These are phyloP conservation scores for Eutrigla gurnardus DNA, from an alignment of 2,797 vertebrate genomes.

Conservation along the genomic window DNA sequence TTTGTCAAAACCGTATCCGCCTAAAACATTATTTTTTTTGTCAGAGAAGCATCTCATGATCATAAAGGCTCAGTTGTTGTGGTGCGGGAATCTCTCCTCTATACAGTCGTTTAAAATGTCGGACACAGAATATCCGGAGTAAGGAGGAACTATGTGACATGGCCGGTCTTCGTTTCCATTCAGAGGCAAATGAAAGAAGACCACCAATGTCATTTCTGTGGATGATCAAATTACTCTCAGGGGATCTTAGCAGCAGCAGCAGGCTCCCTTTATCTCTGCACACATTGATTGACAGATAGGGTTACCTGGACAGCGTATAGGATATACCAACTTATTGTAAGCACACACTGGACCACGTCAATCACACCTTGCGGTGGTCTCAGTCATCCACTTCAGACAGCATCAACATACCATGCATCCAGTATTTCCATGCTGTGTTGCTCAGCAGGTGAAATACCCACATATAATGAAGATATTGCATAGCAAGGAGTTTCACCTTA, in stretches of 20 bases:
- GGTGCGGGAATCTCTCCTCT: constrained; percentile 84
- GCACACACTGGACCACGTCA: constrained; percentile 56
- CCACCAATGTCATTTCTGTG: constrained; percentile 81
- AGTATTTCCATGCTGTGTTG: constrained; percentile 54
- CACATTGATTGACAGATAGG: constrained; percentile 74
- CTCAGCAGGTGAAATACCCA: constrained; percentile 51
- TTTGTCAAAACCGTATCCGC: neutral
- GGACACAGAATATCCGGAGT: constrained; percentile 80
- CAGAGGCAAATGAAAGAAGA: constrained; percentile 78
- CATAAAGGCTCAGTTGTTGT: constrained; percentile 77
- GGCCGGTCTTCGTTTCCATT: constrained; percentile 84
- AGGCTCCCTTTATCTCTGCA: constrained; percentile 66
- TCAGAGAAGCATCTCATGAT: constrained; percentile 23
- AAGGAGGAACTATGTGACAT: constrained; percentile 88
- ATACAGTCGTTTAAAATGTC: constrained; percentile 76
- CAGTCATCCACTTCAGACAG: constrained; percentile 43
- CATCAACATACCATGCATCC: constrained; percentile 53
- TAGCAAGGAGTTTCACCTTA: constrained; percentile 80
- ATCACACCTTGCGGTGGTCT: constrained; percentile 64
- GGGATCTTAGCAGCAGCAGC: constrained; percentile 57
- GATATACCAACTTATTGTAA: constrained; percentile 64
- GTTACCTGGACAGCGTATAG: constrained; percentile 66
- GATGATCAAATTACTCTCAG: constrained; percentile 77
- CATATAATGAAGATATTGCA: constrained; percentile 12
- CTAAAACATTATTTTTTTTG: neutral